These are phyloP conservation scores for Synanthedon vespiformis DNA, from an alignment of 2,888 invertebrate species.

Conservation along the genomic window DNA sequence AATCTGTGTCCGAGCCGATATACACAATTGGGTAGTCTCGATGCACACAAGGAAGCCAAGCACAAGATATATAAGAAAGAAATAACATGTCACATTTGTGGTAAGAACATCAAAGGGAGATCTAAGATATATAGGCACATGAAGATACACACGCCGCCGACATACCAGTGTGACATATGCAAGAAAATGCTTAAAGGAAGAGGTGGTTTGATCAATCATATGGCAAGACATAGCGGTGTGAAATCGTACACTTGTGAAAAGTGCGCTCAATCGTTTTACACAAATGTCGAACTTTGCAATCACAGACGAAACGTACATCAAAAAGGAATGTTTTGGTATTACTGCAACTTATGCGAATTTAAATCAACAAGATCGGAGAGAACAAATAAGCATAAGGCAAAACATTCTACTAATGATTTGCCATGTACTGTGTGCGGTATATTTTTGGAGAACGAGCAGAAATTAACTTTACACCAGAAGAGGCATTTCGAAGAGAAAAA, in stretches of 20 bases:
- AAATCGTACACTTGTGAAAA: conserved; percentile 42
- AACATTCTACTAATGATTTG: conserved; percentile 30
- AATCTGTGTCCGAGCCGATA: conserved; percentile 30
- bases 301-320: conserved; percentile 33
- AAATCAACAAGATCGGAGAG: conserved; percentile 15
- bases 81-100: conserved; percentile 44
- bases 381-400: conserved; percentile 30
- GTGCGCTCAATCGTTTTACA: conserved; percentile 42
- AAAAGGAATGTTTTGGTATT: conserved; percentile 18
- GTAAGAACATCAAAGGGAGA: conserved; percentile 37
- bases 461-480: conserved; percentile 29
- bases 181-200: conserved; percentile 26
- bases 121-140: conserved; percentile 33
- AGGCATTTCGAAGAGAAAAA: conserved; percentile 37
- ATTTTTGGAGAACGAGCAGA: conserved; percentile 30
- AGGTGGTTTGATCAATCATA: conserved; percentile 22
- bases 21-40: conserved; percentile 36
- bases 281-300: conserved; percentile 35
- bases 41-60: conserved; percentile 30
- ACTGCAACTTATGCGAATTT: conserved; percentile 40
- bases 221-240: conserved; percentile 36
- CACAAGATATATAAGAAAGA: conserved; percentile 31
- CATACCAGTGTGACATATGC: conserved; percentile 29
- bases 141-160: conserved; percentile 18
- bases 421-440: conserved; percentile 39